These are phyloP conservation scores for Archaeoteleia sp. DNA, from an alignment of 2,888 invertebrate species.

Conservation along the genomic window DNA sequence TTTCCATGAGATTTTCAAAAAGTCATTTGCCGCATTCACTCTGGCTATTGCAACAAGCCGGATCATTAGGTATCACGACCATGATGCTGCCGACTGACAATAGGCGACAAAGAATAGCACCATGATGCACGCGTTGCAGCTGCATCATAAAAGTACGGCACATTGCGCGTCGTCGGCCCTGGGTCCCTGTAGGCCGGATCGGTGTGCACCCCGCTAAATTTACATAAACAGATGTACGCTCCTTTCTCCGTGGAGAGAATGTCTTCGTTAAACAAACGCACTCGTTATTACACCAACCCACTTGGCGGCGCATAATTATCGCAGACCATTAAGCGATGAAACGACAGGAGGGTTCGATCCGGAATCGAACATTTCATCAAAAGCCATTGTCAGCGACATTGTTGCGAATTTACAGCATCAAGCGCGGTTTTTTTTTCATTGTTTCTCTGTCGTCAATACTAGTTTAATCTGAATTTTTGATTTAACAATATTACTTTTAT, in stretches of 20 bases:
- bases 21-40: constrained; percentile 48
- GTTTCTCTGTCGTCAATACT: too few relatives aligned
- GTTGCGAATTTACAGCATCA: constrained; percentile 17
- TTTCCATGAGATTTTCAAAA: constrained; percentile 54
- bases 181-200: constrained; percentile 19
- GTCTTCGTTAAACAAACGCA: constrained; percentile 42
- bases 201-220: constrained; percentile 22
- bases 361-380: constrained; percentile 15
- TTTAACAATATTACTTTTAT: too few relatives aligned
- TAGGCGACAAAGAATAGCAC: constrained; percentile 25
- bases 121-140: constrained; percentile 35
- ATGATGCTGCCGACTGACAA: constrained; percentile 35
- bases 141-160: constrained; percentile 40
- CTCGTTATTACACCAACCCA: constrained; percentile 25
- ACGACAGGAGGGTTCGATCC: constrained; percentile 10
- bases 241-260: constrained; percentile 18
- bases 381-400: constrained; percentile 18
- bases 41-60: constrained; percentile 43
- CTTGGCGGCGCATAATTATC: constrained; percentile 36
- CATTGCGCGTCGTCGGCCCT: constrained; percentile 20
- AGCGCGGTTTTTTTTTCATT: constrained; percentile 17
- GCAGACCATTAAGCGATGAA: constrained; percentile 36
- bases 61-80: constrained; percentile 52
- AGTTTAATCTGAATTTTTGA: too few relatives aligned
- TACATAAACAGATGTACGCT: constrained; percentile 54